Evolutionary conservation across 35 echinoderm and acorn worm species (phyloP).

Genomic region (Apostichopus californicus): DNA sequence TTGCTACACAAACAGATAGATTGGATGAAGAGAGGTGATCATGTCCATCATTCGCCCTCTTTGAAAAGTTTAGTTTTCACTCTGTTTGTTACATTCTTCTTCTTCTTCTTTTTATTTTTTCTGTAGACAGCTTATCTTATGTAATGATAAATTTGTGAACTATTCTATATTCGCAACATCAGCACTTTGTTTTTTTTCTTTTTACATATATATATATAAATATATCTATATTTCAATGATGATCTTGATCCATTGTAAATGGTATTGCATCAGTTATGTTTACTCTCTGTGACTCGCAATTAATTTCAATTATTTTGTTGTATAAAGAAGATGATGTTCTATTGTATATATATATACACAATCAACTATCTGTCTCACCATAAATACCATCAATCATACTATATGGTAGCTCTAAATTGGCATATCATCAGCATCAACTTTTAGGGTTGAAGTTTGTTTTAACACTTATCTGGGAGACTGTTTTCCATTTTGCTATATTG

Average conservation of each 20-base stretch:
- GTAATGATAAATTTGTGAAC: conserved; percentile 19
- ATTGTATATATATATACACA: neutral
- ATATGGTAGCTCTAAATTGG: neutral
- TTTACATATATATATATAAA: neutral
- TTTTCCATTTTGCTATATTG: neutral
- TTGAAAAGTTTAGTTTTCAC: conserved; percentile 17
- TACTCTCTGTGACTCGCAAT: conserved; percentile 13
- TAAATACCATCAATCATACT: conserved; percentile 10
- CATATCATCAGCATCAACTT: neutral
- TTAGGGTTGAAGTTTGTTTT: neutral
- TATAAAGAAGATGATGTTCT: conserved; percentile 12
- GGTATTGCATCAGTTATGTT: conserved; percentile 22
- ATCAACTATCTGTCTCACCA: neutral
- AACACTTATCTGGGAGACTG: neutral
- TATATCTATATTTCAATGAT: neutral
- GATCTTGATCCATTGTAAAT: neutral
- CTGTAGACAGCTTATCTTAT: conserved; percentile 25
- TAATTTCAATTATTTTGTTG: conserved; percentile 25
- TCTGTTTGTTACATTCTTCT: conserved; percentile 1
- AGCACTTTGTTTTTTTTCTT: neutral
- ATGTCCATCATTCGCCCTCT: neutral
- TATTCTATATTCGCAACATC: conserved; percentile 34
- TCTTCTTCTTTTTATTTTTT: conserved; percentile 15
- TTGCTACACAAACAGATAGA: neutral
- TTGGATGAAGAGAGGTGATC: conserved; percentile 35